Conservation (phyloP, 2,888 invertebrate species). For the Coenonympha arcania region DNA sequence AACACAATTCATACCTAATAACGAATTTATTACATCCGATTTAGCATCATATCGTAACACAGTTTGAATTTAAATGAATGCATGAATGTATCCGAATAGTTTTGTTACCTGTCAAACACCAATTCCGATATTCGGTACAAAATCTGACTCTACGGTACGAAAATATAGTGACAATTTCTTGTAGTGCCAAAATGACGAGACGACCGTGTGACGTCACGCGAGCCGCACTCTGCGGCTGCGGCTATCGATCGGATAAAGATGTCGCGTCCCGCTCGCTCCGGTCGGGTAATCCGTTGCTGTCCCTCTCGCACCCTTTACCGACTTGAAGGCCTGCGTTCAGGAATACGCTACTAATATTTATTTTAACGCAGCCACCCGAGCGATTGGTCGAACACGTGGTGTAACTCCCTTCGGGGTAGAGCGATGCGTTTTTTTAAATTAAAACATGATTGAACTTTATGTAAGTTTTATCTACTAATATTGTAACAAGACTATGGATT, state of each 20-base stretch:
- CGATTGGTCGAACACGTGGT: slow-evolving; percentile 56
- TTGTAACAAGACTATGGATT: neutral
- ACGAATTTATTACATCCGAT: neutral
- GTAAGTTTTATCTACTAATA: neutral
- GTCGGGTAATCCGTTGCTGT: slow-evolving; percentile 41
- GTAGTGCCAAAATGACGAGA: slow-evolving; percentile 72
- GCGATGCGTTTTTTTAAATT: slow-evolving; percentile 5
- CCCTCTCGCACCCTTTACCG: slow-evolving; percentile 49
- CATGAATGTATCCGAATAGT: neutral
- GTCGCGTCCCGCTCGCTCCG: slow-evolving; percentile 54
- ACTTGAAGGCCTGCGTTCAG: slow-evolving; percentile 62
- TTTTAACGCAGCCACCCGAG: slow-evolving; percentile 68
- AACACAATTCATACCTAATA: neutral
- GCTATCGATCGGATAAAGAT: slow-evolving; percentile 70
- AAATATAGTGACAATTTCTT: slow-evolving; percentile 69
- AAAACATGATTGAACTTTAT: neutral
- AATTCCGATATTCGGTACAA: slow-evolving; percentile 31
- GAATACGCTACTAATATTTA: slow-evolving; percentile 74
- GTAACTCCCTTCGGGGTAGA: slow-evolving; percentile 23
- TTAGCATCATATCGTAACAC: neutral
- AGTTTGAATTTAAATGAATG: neutral
- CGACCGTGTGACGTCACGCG: slow-evolving; percentile 68
- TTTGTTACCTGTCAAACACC: slow-evolving; percentile 8
- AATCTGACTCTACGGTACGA: too few relatives aligned
- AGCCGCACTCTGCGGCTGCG: slow-evolving; percentile 73